A percentile compares a stretch with the other conserved stretches of the same genome.
phyloP scores from a whole-genome alignment of 1,140 invertebrate species.

The Vanessa tameamea region DNA sequence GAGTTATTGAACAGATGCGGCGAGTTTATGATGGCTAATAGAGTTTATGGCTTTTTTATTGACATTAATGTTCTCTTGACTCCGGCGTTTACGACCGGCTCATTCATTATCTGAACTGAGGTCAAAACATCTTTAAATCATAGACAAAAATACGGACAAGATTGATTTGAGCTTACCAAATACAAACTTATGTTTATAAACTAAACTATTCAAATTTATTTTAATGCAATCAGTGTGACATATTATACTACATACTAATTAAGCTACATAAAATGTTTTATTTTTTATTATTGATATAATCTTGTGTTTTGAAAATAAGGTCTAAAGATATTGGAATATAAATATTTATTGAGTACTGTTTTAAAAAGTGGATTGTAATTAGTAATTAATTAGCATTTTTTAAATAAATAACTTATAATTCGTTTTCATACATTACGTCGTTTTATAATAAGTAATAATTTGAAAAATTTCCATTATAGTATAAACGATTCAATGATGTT shows the following conservation, averaged over 20 bases:
- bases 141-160: conserved; percentile 48
- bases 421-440: background rate
- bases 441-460: background rate
- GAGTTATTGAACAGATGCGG: conserved; percentile 74
- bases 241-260: no score
- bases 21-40: conserved; percentile 78
- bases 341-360: no score
- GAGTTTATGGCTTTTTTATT: conserved; percentile 80
- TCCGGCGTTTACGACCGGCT: conserved; percentile 73
- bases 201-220: background rate
- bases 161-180: conserved; percentile 8
- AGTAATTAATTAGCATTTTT: no score
- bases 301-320: no score
- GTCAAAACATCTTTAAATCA: conserved; percentile 77
- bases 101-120: conserved; percentile 77
- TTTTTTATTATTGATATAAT: no score
- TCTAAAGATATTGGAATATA: no score
- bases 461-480: conserved; percentile 17
- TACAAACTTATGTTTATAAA: conserved; percentile 12
- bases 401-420: no score
- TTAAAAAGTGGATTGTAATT: no score
- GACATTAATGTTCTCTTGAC: conserved; percentile 77
- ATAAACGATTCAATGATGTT: conserved; percentile 53
- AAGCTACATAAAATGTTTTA: no score
- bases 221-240: background rate